Conservation (phyloP, 2,113 vertebrate species). For the Gymnorhina tibicen region DNA sequence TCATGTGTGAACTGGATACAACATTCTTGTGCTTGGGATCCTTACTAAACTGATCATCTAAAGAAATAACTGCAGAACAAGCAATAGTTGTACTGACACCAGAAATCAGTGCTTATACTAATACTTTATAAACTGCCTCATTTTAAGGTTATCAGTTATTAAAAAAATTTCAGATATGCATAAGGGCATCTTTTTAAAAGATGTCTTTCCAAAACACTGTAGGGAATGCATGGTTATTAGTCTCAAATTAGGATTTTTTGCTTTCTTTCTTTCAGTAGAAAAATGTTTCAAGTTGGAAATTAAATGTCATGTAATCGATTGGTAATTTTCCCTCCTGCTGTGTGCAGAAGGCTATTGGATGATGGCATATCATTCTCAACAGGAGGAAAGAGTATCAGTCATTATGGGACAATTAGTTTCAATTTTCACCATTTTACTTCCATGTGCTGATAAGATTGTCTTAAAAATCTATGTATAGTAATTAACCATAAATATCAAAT, state of each 20-base stretch:
- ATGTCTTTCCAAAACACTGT: neutral
- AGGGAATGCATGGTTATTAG: neutral
- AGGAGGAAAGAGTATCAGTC: conserved; percentile 36
- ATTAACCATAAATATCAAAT: conserved; percentile 40
- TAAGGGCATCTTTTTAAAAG: neutral
- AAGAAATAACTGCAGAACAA: neutral
- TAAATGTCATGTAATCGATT: conserved; percentile 66
- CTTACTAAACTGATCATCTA: neutral
- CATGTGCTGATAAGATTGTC: conserved; percentile 41
- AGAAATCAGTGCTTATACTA: neutral
- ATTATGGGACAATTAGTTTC: conserved; percentile 69
- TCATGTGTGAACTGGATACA: neutral
- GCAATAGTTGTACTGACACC: neutral
- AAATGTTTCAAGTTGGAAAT: conserved; percentile 42
- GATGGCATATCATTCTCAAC: conserved; percentile 34
- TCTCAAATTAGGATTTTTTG: neutral
- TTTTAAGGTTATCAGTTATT: neutral
- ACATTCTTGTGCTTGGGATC: neutral
- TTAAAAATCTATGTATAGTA: conserved; percentile 22
- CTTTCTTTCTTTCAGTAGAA: neutral
- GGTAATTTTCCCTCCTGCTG: conserved; percentile 55
- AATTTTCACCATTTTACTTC: conserved; percentile 51
- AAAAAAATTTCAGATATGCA: neutral
- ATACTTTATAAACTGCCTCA: neutral
- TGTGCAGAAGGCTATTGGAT: conserved; percentile 24